Conservation (phyloP, 1,140 invertebrate species). For the Drosophila melanogaster region Release_6_plus_ISO1_MT NT_037436.4:17899501-17900000, state of each 20-base stretch:
- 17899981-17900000: constrained; percentile 93
- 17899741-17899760: constrained; percentile 75
- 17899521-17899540: constrained; percentile 32
- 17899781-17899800: constrained; percentile 70
- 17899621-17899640: constrained; percentile 15
- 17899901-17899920: background rate
- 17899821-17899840: constrained; percentile 79
- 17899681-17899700: constrained; percentile 79
- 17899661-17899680: constrained; percentile 71
- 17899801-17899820: constrained; percentile 72
- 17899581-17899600: constrained; percentile 29
- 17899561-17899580: constrained; percentile 48
- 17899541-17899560: constrained; percentile 47
- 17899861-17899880: constrained; percentile 70
- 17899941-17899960: constrained; percentile 92
- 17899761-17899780: constrained; percentile 78
- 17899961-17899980: constrained; percentile 92
- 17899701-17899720: constrained; percentile 79
- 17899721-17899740: constrained; percentile 72
- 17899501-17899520: constrained; percentile 35
- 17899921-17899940: background rate
- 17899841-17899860: constrained; percentile 66
- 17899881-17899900: background rate
- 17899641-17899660: constrained; percentile 62
- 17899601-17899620: constrained; percentile 11